Percentiles rank a stretch among this genome's conserved stretches.
phyloP scores from a whole-genome alignment of 2,113 vertebrate species.

The Jaculus jaculus region DNA sequence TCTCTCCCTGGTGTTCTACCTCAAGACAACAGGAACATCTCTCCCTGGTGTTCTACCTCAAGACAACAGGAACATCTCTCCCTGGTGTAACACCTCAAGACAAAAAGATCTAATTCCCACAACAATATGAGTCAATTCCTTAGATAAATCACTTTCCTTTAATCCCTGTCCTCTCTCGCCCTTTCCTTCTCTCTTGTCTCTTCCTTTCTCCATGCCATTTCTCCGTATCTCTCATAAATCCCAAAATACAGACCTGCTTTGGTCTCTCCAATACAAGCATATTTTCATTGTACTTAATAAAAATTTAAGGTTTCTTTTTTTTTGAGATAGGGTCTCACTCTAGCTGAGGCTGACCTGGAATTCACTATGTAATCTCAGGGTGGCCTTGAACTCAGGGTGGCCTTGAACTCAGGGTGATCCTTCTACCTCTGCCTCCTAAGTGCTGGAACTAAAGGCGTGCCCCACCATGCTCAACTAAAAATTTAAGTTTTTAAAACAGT shows the following conservation, averaged over 20 bases:
- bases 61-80: neutral
- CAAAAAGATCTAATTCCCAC: neutral
- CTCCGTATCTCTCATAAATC: neutral
- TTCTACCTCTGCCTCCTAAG: too few species aligned
- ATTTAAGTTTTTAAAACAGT: too few species aligned
- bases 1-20: neutral
- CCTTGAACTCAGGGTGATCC: too few species aligned
- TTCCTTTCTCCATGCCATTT: too few species aligned
- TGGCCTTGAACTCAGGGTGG: too few species aligned
- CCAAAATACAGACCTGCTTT: neutral
- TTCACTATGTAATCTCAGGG: too few species aligned
- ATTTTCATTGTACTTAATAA: slow-evolving; percentile 18
- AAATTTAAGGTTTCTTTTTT: too few species aligned
- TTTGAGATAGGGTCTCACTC: too few species aligned
- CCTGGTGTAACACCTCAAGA: too few species aligned
- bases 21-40: neutral
- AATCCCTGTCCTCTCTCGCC: neutral
- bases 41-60: neutral
- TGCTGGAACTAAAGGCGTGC: too few species aligned
- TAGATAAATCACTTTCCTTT: neutral
- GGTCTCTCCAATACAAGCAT: neutral
- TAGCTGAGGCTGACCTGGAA: too few species aligned
- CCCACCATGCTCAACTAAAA: too few species aligned
- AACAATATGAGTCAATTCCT: neutral
- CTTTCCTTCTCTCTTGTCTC: neutral